Evolutionary conservation across 2,113 vertebrate species (phyloP), one percentile per base, ranked within the genome.

Genomic region (Petrocephalus microphthalmus): DNA sequence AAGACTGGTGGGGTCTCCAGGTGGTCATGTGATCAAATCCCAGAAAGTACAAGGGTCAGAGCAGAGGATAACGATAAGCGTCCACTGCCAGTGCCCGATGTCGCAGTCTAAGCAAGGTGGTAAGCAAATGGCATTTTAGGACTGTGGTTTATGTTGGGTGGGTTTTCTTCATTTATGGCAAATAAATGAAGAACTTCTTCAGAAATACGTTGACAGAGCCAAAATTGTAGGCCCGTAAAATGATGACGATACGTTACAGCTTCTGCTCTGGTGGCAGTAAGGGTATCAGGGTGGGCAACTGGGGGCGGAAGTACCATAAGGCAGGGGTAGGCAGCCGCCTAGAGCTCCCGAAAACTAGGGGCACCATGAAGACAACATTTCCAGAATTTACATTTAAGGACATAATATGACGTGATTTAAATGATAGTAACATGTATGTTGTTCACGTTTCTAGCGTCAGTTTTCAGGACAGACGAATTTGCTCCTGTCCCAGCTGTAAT

Each of bases 1-100:
- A 3, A 42, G 3, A 88, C 86, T 94, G 94, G 95, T 93, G 93
- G 92, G 89, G 94, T 94, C 90, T 84, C 25, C 95, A 95, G 94
- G 94, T 95, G 93, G 89, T 52, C 89, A 90, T 89, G 87, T 90
- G 93, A 89, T 89, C 88, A 94, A 91, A 90, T 91, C 87, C 86
- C 90, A 84, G 87, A 89, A 64, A 89, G 91, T 82, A 33, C 56
- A 86, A 91, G 91, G 89, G 84, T 85, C 89, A 88, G 90, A 91
- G 87, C 88, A 92, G 88, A 91, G 90, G 91, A 42, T 74, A 90
- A 90, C 88, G 49, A 78, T 87, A 53, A 33, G 15, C 11, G 33
- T 7, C 82, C 42, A 25, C 45, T 22, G 47, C 22, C 47, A 84
- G 20, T 67, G n/a, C 2, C 25, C 10, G 3, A 25, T 29, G 15